Evolutionary conservation across 2,888 invertebrate species (phyloP), one percentile per base, ranked within the genome.

Genomic region (Agrochola macilenta): DNA sequence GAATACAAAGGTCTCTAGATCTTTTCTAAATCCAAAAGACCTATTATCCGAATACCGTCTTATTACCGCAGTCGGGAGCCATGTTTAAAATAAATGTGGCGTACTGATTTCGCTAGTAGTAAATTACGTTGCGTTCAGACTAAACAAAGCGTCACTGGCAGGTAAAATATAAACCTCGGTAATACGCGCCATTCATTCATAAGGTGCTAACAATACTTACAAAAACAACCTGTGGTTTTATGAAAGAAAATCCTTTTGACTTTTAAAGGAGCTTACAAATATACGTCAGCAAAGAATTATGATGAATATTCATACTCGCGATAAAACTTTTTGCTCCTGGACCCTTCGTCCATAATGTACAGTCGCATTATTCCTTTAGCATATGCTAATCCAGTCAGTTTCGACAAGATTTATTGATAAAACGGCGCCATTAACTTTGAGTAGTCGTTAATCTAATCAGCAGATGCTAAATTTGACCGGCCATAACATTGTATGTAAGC

Each of bases 111-210:
- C 26, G 86, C 74, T 78, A 60, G 74, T 82, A 61, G 83, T 83
- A 83, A 86, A 79, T 79, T 74, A 83, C 68, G 43, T 86, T 63
- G 69, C 65, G 69, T 81, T 74, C 70, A 89, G 87, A 89, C 90
- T 88, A 89, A 90, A 91, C 90, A 90, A 89, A 83, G 79, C 74
- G 26, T 66, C 76, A 81, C 81, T 74, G 79, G 85, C 91, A 91
- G 89, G 89, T 92, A 92, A 78, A 86, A 87, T 84, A 87, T 87
- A 88, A 76, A 80, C 57, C 61, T 73, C 69, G 64, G 76, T 84
- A 82, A 82, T 74, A 80, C 79, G 76, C 83, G 35, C 75, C 78
- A 84, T 81, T 89, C 87, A 89, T 89, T 83, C 80, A 83, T 78
- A 71, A 80, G 58, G 60, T 60, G 43, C 57, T 81, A 88, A 88